Conservation (phyloP, 2,113 vertebrate genomes). For the Aldabrachelys gigantea region DNA sequence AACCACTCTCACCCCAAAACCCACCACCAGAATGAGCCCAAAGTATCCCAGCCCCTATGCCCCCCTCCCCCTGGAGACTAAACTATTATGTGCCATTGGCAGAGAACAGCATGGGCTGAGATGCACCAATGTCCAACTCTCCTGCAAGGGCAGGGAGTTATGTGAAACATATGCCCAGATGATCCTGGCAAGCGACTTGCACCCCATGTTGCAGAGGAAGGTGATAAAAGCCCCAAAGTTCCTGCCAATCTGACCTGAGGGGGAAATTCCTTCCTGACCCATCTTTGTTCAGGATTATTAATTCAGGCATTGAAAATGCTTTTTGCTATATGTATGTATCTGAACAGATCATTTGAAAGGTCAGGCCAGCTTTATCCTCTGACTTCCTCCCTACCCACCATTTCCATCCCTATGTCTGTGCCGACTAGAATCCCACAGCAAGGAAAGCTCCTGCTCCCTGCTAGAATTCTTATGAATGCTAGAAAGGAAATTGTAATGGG, state of each 20-base stretch:
- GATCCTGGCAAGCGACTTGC: background rate
- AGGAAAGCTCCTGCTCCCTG: background rate
- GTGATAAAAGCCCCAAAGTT: background rate
- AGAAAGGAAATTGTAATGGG: background rate
- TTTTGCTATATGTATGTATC: background rate
- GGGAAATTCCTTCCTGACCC: background rate
- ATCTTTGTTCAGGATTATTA: background rate
- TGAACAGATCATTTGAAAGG: background rate
- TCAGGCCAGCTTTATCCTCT: background rate
- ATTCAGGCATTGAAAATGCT: background rate
- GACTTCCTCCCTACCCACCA: background rate
- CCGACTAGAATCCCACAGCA: background rate
- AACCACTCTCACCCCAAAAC: background rate
- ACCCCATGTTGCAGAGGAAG: background rate
- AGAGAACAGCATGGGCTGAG: background rate
- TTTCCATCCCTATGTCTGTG: fast-evolving
- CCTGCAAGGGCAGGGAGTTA: background rate
- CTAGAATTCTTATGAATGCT: background rate
- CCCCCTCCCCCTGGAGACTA: background rate
- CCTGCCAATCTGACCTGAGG: background rate
- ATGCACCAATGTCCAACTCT: background rate
- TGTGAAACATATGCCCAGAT: background rate
- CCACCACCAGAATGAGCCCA: background rate
- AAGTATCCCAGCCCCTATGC: background rate
- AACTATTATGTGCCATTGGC: background rate